Evolutionary conservation across 2,797 vertebrate genomes (phyloP), one percentile per base, ranked within the genome.

Genomic region (Enteromius treurensis): DNA sequence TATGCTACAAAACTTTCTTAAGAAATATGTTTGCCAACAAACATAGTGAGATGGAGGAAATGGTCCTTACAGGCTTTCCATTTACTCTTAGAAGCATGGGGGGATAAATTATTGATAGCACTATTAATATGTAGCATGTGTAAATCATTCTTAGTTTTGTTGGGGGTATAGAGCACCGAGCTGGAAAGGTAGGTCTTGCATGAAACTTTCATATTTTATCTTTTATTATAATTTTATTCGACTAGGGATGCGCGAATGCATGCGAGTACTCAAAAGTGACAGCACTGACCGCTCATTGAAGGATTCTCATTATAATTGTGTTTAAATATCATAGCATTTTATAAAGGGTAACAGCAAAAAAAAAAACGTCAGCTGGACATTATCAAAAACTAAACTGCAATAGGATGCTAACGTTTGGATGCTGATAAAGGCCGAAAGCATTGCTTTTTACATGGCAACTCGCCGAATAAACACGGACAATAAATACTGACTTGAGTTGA

Each of bases 21-120:
- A 49, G 60, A 75, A 55, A 75, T n/a, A 53, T 19, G 64, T 62
- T 34, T 81, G 53, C 34, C 19, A 62, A 49, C 55, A 81, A 73
- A 81, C 47, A 73, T 23, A 14, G 53, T 17, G 68, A 51, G 55
- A 29, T 21, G 29, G 51, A 55, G 23, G 21, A 74, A 80, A 84
- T 23, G 29, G 53, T 26, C 37, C 34, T 58, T 40, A 23, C 51
- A 58, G n/a, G 49, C 51, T 75, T 73, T 64, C 51, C 21, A 60
- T 60, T 58, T 65, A 69, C 77, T 70, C 53, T 21, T 69, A 37
- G 78, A 75, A 77, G 53, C 65, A 80, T 45, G 67, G 58, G 37
- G 26, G 58, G 32, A 60, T 88, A 69, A 71, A 89, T 88, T 85
- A 88, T 83, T 89, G 86, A 88, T 87, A 83, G 58, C 71, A 77